A percentile compares a stretch with the other conserved stretches of the same genome.
These are phyloP conservation scores for Apteryx mantelli DNA, from an alignment of 2,113 vertebrate genomes.

Conservation along the genomic window DNA sequence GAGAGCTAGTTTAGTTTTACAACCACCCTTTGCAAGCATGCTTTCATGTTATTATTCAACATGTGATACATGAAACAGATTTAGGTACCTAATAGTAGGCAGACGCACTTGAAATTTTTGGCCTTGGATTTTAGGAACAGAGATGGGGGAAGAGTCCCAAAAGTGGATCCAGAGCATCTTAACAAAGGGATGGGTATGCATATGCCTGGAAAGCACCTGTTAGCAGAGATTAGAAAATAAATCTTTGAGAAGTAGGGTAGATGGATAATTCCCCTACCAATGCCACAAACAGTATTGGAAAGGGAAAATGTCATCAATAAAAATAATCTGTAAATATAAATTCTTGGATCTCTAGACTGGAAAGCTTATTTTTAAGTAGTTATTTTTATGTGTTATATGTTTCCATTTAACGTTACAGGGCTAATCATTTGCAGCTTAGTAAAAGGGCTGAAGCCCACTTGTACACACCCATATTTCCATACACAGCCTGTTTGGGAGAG, in stretches of 20 bases:
- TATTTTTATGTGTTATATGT: neutral
- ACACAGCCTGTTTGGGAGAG: neutral
- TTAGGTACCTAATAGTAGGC: neutral
- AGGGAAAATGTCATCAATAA: neutral
- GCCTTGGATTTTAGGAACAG: neutral
- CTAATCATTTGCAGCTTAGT: neutral
- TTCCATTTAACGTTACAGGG: neutral
- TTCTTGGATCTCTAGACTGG: neutral
- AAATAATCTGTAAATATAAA: neutral
- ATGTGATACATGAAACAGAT: neutral
- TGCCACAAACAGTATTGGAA: neutral
- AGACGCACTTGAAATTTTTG: neutral
- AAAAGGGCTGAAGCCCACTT: neutral
- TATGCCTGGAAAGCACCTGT: slow-evolving; percentile 36
- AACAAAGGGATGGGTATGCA: neutral
- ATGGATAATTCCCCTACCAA: neutral
- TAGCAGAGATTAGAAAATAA: neutral
- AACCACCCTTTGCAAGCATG: neutral
- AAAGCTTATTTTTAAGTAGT: slow-evolving; percentile 24
- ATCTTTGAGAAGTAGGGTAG: neutral
- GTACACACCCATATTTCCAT: neutral
- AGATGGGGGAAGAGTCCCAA: neutral
- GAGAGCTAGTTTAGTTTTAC: neutral
- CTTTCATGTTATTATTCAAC: neutral
- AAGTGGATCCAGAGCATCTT: neutral